A percentile compares a stretch with the other conserved stretches of the same genome.
Conservation (phyloP, 2,888 invertebrate genomes). For the Zygogramma bicolorata region DNA sequence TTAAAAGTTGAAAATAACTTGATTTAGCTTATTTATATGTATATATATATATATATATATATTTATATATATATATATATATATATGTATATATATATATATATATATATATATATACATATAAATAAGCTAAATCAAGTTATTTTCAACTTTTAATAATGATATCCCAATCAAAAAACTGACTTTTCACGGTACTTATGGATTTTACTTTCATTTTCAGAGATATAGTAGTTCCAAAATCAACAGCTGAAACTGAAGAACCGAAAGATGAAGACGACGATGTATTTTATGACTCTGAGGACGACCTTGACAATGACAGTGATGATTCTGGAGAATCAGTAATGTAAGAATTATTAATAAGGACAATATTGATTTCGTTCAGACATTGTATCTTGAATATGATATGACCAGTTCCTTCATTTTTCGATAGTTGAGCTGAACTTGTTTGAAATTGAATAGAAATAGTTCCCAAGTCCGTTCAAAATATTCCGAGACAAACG, state of each 20-base stretch:
- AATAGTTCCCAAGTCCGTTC: not conserved
- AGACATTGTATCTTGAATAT: not conserved
- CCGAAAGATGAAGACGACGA: slow-evolving; percentile 71
- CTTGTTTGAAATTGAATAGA: not conserved
- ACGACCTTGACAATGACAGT: slow-evolving; percentile 76
- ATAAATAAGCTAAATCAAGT: no score
- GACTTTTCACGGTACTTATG: no score
- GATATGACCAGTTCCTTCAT: not conserved
- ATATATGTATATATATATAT: no score
- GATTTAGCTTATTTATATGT: no score
- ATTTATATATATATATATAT: no score
- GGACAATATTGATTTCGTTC: not conserved
- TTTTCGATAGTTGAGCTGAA: not conserved
- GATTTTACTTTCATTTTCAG: no score
- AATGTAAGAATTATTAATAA: slow-evolving; percentile 57
- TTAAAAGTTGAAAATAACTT: no score
- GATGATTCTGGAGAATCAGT: slow-evolving; percentile 66
- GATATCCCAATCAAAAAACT: no score
- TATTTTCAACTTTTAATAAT: no score
- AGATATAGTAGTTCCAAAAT: slow-evolving; percentile 71
- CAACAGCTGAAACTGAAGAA: slow-evolving; percentile 63
- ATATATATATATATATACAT: no score
- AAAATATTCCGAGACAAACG: not conserved
- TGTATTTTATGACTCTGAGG: slow-evolving; percentile 80
- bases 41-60: no score